phyloP scores from a whole-genome alignment of 2,797 vertebrate genomes.

The Spinus pinus region DNA sequence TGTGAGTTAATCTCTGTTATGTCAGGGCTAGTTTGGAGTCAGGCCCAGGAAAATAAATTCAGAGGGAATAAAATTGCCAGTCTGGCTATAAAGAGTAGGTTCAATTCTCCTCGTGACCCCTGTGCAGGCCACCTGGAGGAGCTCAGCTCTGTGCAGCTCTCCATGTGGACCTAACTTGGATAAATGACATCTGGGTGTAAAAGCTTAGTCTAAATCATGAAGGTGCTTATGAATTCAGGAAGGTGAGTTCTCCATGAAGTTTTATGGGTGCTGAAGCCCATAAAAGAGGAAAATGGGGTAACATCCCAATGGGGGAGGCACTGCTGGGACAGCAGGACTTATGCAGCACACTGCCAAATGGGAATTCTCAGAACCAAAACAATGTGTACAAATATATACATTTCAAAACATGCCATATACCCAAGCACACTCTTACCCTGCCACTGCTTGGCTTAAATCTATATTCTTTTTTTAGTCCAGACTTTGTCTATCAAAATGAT shows the following conservation, averaged over 20 bases:
- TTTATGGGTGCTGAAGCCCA: neutral
- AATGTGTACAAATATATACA: accelerated
- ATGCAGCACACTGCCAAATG: accelerated
- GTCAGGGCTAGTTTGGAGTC: neutral
- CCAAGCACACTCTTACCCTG: neutral
- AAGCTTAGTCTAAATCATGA: neutral
- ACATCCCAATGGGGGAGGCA: too few relatives aligned
- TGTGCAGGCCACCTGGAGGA: neutral
- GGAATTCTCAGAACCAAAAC: neutral
- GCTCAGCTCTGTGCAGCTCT: neutral
- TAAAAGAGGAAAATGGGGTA: neutral
- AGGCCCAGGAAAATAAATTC: neutral
- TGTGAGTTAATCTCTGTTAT: neutral
- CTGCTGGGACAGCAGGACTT: neutral
- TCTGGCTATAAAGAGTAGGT: neutral
- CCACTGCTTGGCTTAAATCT: neutral
- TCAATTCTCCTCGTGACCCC: neutral
- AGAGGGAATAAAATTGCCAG: neutral
- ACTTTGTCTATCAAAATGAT: neutral
- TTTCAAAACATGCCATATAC: neutral
- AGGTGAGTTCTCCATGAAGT: neutral
- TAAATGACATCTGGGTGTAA: neutral
- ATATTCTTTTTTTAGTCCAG: neutral
- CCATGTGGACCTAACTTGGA: neutral
- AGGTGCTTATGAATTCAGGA: neutral